These are phyloP conservation scores for Hippoglossus hippoglossus DNA, from an alignment of 2,797 vertebrate genomes.

Conservation along the genomic window DNA sequence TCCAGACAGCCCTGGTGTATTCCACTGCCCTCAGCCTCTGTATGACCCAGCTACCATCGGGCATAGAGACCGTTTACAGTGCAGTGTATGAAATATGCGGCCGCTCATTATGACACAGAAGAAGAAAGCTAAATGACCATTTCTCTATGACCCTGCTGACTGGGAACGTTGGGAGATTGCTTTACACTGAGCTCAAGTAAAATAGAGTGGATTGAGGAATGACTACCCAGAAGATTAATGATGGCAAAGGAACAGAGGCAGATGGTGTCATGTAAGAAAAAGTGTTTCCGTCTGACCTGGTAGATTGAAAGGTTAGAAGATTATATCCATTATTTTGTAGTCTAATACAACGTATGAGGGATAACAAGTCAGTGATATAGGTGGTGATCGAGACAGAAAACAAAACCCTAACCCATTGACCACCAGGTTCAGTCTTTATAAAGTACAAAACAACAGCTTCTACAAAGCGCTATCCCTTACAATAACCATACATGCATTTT, in stretches of 20 bases:
- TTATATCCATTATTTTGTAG: constrained; percentile 21
- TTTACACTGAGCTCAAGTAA: constrained; percentile 31
- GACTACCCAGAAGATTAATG: constrained; percentile 27
- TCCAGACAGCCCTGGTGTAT: constrained; percentile 34
- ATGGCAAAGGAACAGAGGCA: constrained; percentile 16
- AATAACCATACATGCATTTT: background rate
- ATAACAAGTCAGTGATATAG: constrained; percentile 13
- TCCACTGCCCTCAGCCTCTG: constrained; percentile 40
- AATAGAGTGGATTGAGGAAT: constrained; percentile 34
- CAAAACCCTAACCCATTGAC: background rate
- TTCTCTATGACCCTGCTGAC: constrained; percentile 25
- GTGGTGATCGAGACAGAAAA: background rate
- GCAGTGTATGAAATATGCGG: constrained; percentile 36
- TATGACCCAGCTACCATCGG: constrained; percentile 40
- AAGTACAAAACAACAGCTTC: background rate
- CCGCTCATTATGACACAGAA: constrained; percentile 14
- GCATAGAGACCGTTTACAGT: constrained; percentile 13
- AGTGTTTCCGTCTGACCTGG: constrained; percentile 37
- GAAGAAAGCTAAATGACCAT: constrained; percentile 6
- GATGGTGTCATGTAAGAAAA: constrained; percentile 39
- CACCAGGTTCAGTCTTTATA: too few species aligned
- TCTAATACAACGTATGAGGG: constrained; percentile 9
- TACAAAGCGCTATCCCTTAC: background rate
- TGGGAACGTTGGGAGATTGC: constrained; percentile 27
- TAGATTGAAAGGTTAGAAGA: constrained; percentile 3